phyloP scores from a whole-genome alignment of 2,888 invertebrate species.

The Diadegma fenestrale region DNA sequence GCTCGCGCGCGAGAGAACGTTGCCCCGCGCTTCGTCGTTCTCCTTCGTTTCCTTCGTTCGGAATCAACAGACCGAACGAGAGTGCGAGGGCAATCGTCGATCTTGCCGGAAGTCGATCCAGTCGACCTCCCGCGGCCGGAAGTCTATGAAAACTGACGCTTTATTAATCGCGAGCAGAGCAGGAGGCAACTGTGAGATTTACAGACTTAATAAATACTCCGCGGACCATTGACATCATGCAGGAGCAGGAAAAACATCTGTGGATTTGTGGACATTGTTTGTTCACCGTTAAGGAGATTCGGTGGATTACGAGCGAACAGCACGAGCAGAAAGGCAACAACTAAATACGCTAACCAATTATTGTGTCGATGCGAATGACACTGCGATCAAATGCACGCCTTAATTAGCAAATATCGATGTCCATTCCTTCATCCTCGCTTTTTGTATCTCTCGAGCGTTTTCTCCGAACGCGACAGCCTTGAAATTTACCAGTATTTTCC shows the following conservation, averaged over 20 bases:
- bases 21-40: constrained; percentile 39
- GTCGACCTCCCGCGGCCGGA: constrained; percentile 46
- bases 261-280: too few relatives aligned
- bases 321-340: neutral
- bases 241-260: neutral
- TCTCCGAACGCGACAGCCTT: neutral
- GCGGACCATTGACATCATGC: neutral
- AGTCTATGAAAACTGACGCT: constrained; percentile 55
- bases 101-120: constrained; percentile 67
- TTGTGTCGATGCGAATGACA: neutral
- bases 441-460: neutral
- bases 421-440: neutral
- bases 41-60: constrained; percentile 59
- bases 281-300: too few relatives aligned
- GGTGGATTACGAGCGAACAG: too few relatives aligned
- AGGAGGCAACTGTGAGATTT: constrained; percentile 30
- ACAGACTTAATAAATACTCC: constrained; percentile 22
- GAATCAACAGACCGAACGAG: constrained; percentile 62
- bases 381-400: neutral
- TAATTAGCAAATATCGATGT: neutral
- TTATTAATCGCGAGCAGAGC: constrained; percentile 51
- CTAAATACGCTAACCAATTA: neutral
- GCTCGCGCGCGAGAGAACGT: neutral
- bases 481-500: constrained; percentile 13
- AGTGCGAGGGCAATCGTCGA: constrained; percentile 62